Evolutionary conservation across 2,113 vertebrate species (phyloP).

Genomic region (Austrofundulus limnaeus): DNA sequence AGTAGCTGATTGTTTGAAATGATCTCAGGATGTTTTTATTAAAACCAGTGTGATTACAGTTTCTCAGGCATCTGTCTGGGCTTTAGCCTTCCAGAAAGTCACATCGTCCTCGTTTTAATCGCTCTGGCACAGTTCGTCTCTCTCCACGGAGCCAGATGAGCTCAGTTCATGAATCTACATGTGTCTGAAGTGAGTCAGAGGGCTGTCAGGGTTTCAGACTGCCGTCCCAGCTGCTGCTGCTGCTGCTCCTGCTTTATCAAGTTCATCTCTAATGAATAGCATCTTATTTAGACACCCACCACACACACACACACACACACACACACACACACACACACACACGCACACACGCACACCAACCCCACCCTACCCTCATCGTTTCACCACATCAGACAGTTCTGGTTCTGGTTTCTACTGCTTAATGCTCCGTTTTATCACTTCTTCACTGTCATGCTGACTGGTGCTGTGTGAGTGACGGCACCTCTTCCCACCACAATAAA

Average conservation of each 20-base stretch:
- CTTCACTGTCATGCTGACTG: conserved; percentile 30
- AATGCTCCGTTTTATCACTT: conserved; percentile 61
- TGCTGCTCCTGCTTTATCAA: conserved; percentile 58
- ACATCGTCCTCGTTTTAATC: conserved; percentile 37
- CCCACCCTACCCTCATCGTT: too few species aligned
- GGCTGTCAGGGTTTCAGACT: conserved; percentile 64
- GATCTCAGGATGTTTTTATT: conserved; percentile 10
- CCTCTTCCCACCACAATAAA: neutral
- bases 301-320: too few species aligned
- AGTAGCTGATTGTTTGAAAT: conserved; percentile 32
- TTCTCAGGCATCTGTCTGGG: conserved; percentile 6
- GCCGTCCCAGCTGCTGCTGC: conserved; percentile 62
- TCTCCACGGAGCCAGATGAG: conserved; percentile 17
- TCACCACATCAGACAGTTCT: conserved; percentile 37
- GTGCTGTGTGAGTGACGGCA: neutral
- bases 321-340: too few species aligned
- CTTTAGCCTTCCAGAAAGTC: conserved; percentile 17
- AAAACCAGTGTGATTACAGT: conserved; percentile 2
- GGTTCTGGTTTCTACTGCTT: conserved; percentile 59
- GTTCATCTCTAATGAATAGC: conserved; percentile 64
- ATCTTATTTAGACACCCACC: conserved; percentile 61
- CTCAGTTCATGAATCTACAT: conserved; percentile 22
- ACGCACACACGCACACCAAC: too few species aligned
- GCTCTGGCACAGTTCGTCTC: conserved; percentile 37
- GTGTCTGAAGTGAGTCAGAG: conserved; percentile 48